A percentile compares a stretch with the other conserved stretches of the same genome.
phyloP scores from a whole-genome alignment of 1,140 invertebrate genomes.

The Mercenaria mercenaria region DNA sequence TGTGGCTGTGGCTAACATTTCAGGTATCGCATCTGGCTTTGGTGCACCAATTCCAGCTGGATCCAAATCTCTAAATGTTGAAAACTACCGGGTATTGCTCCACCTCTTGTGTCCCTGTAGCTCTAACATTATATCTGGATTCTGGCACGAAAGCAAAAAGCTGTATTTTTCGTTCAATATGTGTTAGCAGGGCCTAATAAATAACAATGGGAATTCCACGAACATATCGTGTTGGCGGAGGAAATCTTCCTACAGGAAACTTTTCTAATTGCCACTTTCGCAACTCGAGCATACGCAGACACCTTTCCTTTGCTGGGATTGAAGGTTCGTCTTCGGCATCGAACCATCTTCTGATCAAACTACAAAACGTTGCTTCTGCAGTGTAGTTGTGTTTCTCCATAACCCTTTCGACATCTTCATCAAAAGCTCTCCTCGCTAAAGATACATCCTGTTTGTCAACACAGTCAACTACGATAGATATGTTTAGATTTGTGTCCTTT shows the following conservation, averaged over 20 bases:
- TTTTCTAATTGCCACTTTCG: background rate
- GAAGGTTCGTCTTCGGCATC: background rate
- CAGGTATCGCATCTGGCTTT: background rate
- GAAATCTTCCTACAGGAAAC: background rate
- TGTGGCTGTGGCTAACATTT: background rate
- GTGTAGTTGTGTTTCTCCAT: background rate
- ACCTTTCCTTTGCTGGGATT: background rate
- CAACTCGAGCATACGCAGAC: background rate
- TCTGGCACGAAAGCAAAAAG: background rate
- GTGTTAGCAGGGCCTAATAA: background rate
- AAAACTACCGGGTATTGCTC: slow-evolving; percentile 10
- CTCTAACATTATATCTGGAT: background rate
- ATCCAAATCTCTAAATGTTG: slow-evolving; percentile 7
- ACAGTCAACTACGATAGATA: background rate
- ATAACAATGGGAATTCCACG: background rate
- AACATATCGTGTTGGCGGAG: background rate
- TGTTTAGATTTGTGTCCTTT: background rate
- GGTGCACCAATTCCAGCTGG: background rate
- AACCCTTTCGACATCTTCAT: background rate
- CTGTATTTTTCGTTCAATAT: background rate
- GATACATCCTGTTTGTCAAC: slow-evolving; percentile 16
- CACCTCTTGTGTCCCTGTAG: background rate
- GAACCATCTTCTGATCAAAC: background rate
- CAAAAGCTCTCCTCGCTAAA: background rate
- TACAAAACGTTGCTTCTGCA: background rate